Evolutionary conservation across 2,888 invertebrate species (phyloP).

Genomic region (Luffia ferchaultella): DNA sequence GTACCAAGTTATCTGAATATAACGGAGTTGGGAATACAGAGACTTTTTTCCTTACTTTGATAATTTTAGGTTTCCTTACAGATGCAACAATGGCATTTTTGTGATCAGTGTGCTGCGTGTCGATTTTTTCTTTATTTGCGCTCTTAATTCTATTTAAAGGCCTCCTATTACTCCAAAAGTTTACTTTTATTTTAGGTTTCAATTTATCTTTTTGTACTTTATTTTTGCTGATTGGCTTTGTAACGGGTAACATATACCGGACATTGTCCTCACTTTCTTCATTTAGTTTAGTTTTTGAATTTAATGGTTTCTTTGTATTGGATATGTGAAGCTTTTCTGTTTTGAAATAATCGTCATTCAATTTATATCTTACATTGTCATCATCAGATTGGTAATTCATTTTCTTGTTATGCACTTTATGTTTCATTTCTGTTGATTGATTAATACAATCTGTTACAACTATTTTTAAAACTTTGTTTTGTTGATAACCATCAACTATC

Average conservation of each 20-base stretch:
- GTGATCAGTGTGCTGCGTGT: conserved; percentile 38
- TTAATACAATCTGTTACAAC: neutral
- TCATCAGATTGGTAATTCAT: conserved; percentile 43
- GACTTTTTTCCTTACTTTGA: conserved; percentile 48
- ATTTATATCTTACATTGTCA: conserved; percentile 46
- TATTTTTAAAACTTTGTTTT: neutral
- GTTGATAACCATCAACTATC: neutral
- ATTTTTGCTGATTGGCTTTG: neutral
- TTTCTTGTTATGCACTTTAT: conserved; percentile 2
- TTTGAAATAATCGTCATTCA: conserved; percentile 39
- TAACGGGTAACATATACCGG: conserved; percentile 40
- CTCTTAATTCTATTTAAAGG: conserved; percentile 30
- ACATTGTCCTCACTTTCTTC: conserved; percentile 36
- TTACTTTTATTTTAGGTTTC: conserved; percentile 52
- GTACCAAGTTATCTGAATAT: conserved; percentile 51
- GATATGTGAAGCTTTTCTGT: conserved; percentile 23
- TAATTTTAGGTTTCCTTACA: conserved; percentile 13
- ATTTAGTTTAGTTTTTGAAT: conserved; percentile 8
- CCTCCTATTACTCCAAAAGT: conserved; percentile 53
- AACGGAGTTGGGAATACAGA: conserved; percentile 52
- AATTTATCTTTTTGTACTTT: conserved; percentile 25
- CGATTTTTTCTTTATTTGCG: conserved; percentile 24
- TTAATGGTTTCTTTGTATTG: no score
- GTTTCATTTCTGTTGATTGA: neutral
- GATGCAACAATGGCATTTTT: conserved; percentile 14